Conservation (phyloP, 2,797 vertebrate genomes). For the Intellagama lesueurii region DNA sequence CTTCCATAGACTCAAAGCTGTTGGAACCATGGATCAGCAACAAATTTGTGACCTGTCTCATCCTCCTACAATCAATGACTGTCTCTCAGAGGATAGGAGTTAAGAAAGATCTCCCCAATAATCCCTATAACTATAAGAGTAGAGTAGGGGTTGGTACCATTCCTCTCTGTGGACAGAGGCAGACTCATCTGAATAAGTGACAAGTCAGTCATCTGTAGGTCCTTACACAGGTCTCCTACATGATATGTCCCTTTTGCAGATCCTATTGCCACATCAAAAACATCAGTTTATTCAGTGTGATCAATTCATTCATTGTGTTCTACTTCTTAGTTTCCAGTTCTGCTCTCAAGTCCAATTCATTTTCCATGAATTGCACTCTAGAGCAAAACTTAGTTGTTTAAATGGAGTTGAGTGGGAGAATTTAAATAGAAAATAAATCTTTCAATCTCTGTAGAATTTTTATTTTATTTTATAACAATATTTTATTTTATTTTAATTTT, state of each 20-base stretch:
- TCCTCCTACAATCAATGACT: neutral
- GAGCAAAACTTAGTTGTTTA: neutral
- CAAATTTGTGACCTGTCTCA: neutral
- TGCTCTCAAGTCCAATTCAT: neutral
- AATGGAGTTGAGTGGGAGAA: neutral
- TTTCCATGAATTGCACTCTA: no score
- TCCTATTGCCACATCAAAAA: neutral
- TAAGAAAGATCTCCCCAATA: no score
- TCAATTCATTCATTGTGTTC: neutral
- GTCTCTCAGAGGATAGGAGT: neutral
- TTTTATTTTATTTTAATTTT: constrained; percentile 28
- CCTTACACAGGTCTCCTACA: neutral
- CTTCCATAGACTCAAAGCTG: neutral
- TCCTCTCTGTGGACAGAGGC: neutral
- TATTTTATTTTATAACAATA: neutral
- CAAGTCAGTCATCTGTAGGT: neutral
- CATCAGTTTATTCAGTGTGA: neutral
- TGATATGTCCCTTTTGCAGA: neutral
- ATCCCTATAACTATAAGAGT: neutral
- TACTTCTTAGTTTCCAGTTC: neutral
- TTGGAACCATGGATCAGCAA: neutral
- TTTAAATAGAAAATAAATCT: neutral
- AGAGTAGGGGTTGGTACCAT: neutral
- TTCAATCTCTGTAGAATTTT: neutral
- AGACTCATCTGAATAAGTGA: neutral